These are phyloP conservation scores for Zophobas atratus DNA, from an alignment of 1,140 invertebrate genomes.

Conservation along the genomic window DNA sequence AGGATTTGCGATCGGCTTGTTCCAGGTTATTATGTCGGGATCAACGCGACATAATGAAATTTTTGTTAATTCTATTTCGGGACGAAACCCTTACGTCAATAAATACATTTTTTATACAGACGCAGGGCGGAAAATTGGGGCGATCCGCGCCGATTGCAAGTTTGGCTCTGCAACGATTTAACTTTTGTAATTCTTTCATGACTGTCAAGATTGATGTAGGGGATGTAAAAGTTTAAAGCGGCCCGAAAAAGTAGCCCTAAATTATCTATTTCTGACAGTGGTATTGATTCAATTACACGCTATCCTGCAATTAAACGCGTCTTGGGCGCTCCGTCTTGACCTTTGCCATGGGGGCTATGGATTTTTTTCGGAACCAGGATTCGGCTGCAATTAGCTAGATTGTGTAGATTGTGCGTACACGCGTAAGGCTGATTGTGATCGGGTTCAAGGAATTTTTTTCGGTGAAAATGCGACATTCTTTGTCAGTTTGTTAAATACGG, in stretches of 20 bases:
- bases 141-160: slow-evolving; percentile 18
- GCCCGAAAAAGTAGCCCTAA: slow-evolving; percentile 39
- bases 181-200: slow-evolving; percentile 40
- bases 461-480: no score
- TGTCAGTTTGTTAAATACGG: no score
- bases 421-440: no score
- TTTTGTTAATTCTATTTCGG: slow-evolving; percentile 26
- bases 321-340: neutral
- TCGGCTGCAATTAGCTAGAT: no score
- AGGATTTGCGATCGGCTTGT: neutral
- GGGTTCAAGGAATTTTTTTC: no score
- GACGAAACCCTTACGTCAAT: slow-evolving; percentile 12
- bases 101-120: slow-evolving; percentile 14
- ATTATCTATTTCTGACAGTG: slow-evolving; percentile 42
- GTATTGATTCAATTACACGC: slow-evolving; percentile 47
- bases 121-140: neutral
- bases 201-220: slow-evolving; percentile 46
- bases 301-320: slow-evolving; percentile 41
- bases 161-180: slow-evolving; percentile 18
- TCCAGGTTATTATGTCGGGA: neutral
- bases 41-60: slow-evolving; percentile 18
- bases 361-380: no score
- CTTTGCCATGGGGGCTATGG: no score
- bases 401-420: no score
- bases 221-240: slow-evolving; percentile 43